These are phyloP conservation scores for Nannoperca australis DNA, from an alignment of 2,797 vertebrate species.

Conservation along the genomic window DNA sequence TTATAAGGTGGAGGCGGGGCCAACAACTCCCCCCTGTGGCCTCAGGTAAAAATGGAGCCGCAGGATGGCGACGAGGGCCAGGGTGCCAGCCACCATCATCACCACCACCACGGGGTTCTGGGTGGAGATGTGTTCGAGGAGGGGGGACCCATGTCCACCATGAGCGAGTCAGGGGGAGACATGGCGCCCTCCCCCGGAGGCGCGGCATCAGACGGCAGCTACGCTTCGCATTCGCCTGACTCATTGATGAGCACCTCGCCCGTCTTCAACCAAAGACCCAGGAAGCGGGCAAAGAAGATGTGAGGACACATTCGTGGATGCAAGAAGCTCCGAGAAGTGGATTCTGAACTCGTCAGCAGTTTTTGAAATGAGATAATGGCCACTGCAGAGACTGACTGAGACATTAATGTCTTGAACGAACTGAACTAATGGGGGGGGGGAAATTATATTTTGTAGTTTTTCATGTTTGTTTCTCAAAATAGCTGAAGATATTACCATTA, in stretches of 20 bases:
- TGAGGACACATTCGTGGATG: constrained; percentile 65
- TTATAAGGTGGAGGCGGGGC: constrained; percentile 83
- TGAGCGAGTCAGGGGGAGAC: constrained; percentile 91
- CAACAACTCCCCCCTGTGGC: constrained; percentile 95
- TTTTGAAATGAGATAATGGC: background rate
- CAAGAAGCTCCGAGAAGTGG: background rate
- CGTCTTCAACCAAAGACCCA: constrained; percentile 95
- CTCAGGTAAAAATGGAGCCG: constrained; percentile 97
- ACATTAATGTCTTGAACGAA: background rate
- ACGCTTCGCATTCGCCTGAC: constrained; percentile 93
- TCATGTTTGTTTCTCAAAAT: constrained; percentile 8
- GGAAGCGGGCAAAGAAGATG: constrained; percentile 94
- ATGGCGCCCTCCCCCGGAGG: constrained; percentile 91
- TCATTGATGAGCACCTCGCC: constrained; percentile 95
- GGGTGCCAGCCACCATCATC: constrained; percentile 82
- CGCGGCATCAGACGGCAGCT: constrained; percentile 92
- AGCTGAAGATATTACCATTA: constrained; percentile 17
- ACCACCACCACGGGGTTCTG: constrained; percentile 82
- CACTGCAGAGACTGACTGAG: background rate
- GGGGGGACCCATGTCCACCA: constrained; percentile 94
- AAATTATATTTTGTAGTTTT: constrained; percentile 45
- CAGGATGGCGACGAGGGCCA: constrained; percentile 93
- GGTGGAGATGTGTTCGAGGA: constrained; percentile 96
- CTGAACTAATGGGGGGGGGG: background rate
- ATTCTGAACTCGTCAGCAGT: constrained; percentile 1